Evolutionary conservation across 2,888 invertebrate genomes (phyloP).

Genomic region (Rhorus exstirpatorius): DNA sequence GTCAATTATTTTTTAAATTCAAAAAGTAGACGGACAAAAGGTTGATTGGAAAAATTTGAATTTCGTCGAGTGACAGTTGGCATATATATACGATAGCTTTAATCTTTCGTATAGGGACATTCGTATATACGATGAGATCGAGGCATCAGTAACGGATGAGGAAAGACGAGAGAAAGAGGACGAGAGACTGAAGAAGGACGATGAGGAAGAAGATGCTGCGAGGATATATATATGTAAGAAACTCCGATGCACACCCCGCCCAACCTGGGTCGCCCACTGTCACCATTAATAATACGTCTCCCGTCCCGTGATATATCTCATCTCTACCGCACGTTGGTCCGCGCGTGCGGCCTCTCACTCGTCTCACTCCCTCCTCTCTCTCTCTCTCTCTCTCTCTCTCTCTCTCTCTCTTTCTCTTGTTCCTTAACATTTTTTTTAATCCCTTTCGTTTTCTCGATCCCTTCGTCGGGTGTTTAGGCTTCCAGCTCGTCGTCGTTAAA

Average conservation of each 20-base stretch:
- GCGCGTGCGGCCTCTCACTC: slow-evolving; percentile 70
- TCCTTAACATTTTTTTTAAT: too few relatives aligned
- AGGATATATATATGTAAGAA: slow-evolving; percentile 37
- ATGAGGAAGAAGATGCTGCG: slow-evolving; percentile 72
- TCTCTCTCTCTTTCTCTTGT: slow-evolving; percentile 29
- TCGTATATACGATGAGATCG: slow-evolving; percentile 36
- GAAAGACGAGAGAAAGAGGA: slow-evolving; percentile 31
- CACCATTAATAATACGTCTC: slow-evolving; percentile 86
- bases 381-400: slow-evolving; percentile 51
- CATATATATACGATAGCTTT: slow-evolving; percentile 54
- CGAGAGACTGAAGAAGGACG: slow-evolving; percentile 66
- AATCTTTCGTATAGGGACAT: slow-evolving; percentile 42
- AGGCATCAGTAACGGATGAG: slow-evolving; percentile 36
- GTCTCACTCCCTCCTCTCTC: slow-evolving; percentile 49
- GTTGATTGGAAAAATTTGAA: slow-evolving; percentile 18
- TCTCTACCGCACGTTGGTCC: slow-evolving; percentile 79
- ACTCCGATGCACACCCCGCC: slow-evolving; percentile 83
- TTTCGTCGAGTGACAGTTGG: slow-evolving; percentile 17
- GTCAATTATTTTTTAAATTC: too few relatives aligned
- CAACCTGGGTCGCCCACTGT: slow-evolving; percentile 86
- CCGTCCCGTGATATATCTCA: slow-evolving; percentile 86
- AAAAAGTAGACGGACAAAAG: background rate
- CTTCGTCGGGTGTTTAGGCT: slow-evolving; percentile 76
- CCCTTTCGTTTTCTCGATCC: slow-evolving; percentile 53
- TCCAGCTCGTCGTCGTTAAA: slow-evolving; percentile 71